Evolutionary conservation across 1,140 invertebrate species (phyloP).

Genomic region (Varroa destructor): DNA sequence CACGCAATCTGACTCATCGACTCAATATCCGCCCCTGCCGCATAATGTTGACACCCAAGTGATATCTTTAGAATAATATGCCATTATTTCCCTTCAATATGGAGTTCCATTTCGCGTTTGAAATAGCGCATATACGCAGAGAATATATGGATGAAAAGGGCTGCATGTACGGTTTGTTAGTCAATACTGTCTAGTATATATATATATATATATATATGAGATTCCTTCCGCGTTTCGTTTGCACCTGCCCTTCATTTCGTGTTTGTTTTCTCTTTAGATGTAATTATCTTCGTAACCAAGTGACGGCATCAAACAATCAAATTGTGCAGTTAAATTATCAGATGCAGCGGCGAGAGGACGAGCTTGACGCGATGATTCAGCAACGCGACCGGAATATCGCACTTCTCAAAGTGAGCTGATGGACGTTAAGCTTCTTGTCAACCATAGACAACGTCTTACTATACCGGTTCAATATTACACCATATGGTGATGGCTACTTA

Average conservation of each 20-base stretch:
- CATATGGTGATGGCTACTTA: no score
- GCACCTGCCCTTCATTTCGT: neutral
- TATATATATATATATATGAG: neutral
- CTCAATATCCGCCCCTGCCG: no score
- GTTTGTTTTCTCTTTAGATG: neutral
- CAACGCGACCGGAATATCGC: constrained; percentile 14
- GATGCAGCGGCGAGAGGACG: neutral
- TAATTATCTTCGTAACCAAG: neutral
- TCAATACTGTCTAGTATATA: neutral
- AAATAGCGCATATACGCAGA: no score
- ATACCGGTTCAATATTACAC: neutral
- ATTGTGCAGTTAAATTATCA: constrained; percentile 7
- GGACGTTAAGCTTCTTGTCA: neutral
- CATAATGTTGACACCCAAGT: no score
- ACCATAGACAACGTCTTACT: neutral
- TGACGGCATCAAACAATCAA: neutral
- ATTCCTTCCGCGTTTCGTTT: no score
- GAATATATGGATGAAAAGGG: no score
- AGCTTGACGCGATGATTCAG: constrained; percentile 3
- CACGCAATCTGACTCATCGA: no score
- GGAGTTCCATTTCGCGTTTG: no score
- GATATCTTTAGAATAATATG: no score
- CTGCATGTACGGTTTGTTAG: no score
- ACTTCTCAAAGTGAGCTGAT: neutral
- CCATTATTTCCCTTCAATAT: no score